Evolutionary conservation across 2,113 vertebrate genomes (phyloP).

Genomic region (Pithys albifrons): DNA sequence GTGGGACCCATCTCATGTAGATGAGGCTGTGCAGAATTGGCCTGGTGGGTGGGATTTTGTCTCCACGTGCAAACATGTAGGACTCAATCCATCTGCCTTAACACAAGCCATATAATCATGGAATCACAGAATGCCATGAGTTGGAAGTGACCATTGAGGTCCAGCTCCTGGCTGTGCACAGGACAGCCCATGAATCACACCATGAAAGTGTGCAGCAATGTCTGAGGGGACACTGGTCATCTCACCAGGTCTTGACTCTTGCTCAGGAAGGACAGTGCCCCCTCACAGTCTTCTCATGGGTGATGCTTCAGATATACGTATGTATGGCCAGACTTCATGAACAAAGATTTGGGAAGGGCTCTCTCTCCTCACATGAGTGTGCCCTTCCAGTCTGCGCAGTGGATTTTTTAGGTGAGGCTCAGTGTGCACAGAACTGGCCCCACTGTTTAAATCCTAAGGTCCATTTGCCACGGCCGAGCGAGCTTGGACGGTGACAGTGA

Average conservation of each 20-base stretch:
- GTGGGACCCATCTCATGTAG: neutral
- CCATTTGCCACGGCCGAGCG: too few species aligned
- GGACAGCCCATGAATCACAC: neutral
- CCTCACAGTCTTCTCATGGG: accelerated
- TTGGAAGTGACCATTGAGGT: neutral
- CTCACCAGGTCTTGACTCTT: neutral
- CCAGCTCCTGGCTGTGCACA: neutral
- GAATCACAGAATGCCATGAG: neutral
- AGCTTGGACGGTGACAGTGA: too few species aligned
- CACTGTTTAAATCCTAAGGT: too few species aligned
- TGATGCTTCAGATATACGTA: too few species aligned
- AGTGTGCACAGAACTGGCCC: too few species aligned
- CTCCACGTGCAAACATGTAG: accelerated
- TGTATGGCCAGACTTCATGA: too few species aligned
- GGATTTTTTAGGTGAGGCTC: too few species aligned
- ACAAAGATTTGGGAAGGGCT: too few species aligned
- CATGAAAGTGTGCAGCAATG: accelerated
- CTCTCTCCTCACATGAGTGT: too few species aligned
- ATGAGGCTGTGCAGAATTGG: neutral
- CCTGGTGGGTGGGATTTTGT: neutral
- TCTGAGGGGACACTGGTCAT: neutral
- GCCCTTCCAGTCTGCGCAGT: too few species aligned
- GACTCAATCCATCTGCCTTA: neutral
- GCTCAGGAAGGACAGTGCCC: neutral
- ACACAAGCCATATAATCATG: neutral